Evolutionary conservation across 2,888 invertebrate genomes (phyloP).

Genomic region (Leptinotarsa haldemani): DNA sequence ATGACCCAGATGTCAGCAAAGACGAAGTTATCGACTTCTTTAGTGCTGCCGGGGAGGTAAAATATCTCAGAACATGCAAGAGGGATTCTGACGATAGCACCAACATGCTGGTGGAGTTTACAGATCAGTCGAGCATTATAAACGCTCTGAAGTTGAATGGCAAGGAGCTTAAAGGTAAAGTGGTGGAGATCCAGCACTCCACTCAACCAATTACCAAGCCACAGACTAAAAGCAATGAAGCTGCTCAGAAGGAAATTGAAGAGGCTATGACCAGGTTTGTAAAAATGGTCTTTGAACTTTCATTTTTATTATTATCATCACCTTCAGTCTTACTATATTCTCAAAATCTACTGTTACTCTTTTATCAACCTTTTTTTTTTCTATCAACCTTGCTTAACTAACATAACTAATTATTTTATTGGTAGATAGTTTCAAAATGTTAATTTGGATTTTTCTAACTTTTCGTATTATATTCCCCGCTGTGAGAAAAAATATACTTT

Average conservation of each 20-base stretch:
- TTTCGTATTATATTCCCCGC: no score
- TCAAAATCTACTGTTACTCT: no score
- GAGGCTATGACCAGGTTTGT: constrained; percentile 89
- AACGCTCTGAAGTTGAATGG: constrained; percentile 89
- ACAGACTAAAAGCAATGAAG: constrained; percentile 94
- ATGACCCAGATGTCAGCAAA: constrained; percentile 75
- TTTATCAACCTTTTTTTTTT: no score
- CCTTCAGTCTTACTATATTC: no score
- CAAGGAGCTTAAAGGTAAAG: constrained; percentile 77
- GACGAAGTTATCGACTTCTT: constrained; percentile 93
- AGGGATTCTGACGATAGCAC: constrained; percentile 80
- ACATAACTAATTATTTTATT: no score
- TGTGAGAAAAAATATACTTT: no score
- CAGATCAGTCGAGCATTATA: constrained; percentile 89
- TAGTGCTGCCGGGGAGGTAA: constrained; percentile 88
- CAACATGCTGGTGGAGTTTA: constrained; percentile 92
- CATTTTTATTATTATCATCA: no score
- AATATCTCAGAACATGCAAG: constrained; percentile 93
- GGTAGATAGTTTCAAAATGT: no score
- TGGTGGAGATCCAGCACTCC: constrained; percentile 84
- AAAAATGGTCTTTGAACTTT: no score
- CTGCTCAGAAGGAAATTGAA: constrained; percentile 94
- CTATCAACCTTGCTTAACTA: no score
- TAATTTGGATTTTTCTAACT: no score
- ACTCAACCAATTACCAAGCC: constrained; percentile 92